phyloP scores from a whole-genome alignment of 2,797 vertebrate genomes.

The Podarcis siculus region DNA sequence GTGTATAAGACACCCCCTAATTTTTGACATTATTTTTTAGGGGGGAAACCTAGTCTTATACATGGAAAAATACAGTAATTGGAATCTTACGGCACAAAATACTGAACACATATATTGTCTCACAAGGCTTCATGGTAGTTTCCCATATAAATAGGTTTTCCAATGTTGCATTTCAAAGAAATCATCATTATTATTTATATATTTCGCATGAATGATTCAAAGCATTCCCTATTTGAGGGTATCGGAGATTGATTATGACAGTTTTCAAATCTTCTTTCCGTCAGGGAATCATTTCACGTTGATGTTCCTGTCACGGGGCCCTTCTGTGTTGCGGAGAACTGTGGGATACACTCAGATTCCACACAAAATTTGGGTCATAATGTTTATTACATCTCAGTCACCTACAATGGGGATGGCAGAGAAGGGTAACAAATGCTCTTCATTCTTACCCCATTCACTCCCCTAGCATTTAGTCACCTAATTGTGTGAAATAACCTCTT shows the following conservation, averaged over 20 bases:
- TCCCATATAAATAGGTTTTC: neutral
- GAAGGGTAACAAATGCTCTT: too few species aligned
- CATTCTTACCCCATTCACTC: neutral
- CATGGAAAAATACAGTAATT: neutral
- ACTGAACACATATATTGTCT: neutral
- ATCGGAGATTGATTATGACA: neutral
- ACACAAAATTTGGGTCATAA: neutral
- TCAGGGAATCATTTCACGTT: neutral
- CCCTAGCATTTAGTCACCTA: neutral
- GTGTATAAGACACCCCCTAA: too few species aligned
- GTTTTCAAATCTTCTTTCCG: neutral
- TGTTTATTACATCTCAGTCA: neutral
- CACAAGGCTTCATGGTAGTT: neutral
- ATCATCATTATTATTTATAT: too few species aligned
- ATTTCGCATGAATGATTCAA: neutral
- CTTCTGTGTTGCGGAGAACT: neutral
- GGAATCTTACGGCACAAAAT: neutral
- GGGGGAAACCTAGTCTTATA: too few species aligned
- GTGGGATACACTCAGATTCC: neutral
- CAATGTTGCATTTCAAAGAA: neutral
- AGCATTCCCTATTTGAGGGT: neutral
- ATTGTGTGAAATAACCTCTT: neutral
- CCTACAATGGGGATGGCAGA: neutral
- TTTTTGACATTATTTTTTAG: too few species aligned
- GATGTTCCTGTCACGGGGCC: neutral